Evolutionary conservation across 2,888 invertebrate species (phyloP).

Genomic region (Drosophila silvestris): DNA sequence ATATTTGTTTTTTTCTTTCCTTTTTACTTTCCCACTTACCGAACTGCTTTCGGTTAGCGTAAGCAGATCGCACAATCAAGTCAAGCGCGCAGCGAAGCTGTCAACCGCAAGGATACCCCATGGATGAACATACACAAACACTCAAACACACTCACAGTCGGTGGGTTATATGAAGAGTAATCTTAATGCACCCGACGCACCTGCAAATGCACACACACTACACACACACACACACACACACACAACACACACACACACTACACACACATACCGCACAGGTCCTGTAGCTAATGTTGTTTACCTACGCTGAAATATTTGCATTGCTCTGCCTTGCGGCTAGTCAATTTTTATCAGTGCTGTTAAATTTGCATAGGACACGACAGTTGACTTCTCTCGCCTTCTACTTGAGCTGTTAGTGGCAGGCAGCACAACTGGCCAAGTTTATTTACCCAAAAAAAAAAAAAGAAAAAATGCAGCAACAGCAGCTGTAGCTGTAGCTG

Average conservation of each 20-base stretch:
- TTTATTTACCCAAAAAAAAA: conserved; percentile 37
- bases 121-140: conserved; percentile 15
- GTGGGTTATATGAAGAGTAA: conserved; percentile 30
- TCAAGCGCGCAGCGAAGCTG: conserved; percentile 64
- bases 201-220: conserved; percentile 53
- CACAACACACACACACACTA: not conserved
- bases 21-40: not conserved
- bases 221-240: conserved; percentile 6
- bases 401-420: conserved; percentile 13
- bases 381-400: conserved; percentile 35
- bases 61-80: conserved; percentile 55
- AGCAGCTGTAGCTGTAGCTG: not conserved
- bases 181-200: conserved; percentile 67
- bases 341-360: conserved; percentile 61
- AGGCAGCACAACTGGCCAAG: conserved; percentile 25
- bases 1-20: not conserved
- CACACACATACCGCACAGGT: not conserved
- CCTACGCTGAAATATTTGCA: conserved; percentile 74
- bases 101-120: conserved; percentile 69
- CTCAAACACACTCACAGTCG: not conserved
- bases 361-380: conserved; percentile 65
- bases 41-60: conserved; percentile 41
- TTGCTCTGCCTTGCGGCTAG: conserved; percentile 50
- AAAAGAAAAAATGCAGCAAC: conserved; percentile 11
- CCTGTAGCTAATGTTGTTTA: conserved; percentile 74